Conservation (phyloP, 1,140 invertebrate species). For the Diabrotica undecimpunctata region DNA sequence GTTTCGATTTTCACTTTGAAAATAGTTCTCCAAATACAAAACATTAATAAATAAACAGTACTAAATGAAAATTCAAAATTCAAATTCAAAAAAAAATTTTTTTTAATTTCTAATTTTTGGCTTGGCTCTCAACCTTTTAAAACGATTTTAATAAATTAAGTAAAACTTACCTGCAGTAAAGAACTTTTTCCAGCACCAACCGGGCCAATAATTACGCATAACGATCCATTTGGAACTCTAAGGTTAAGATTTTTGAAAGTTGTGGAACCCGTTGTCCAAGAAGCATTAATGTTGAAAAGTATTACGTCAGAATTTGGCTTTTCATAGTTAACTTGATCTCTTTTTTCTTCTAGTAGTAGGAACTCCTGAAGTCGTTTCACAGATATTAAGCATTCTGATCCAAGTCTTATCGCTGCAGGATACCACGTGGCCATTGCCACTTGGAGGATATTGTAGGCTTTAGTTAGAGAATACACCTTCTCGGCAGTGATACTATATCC, state of each 20-base stretch:
- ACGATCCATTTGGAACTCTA: constrained; percentile 59
- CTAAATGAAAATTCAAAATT: too few relatives aligned
- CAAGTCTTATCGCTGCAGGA: constrained; percentile 65
- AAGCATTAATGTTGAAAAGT: constrained; percentile 53
- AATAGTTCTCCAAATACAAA: too few relatives aligned
- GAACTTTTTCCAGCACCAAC: constrained; percentile 81
- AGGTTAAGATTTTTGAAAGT: constrained; percentile 62
- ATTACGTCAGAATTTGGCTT: constrained; percentile 45
- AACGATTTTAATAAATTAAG: too few relatives aligned
- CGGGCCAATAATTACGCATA: constrained; percentile 72
- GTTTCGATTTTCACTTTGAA: too few relatives aligned
- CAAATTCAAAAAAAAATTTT: too few relatives aligned
- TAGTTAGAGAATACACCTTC: constrained; percentile 66
- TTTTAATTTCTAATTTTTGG: too few relatives aligned
- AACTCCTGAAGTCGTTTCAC: constrained; percentile 63
- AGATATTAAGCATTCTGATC: constrained; percentile 65
- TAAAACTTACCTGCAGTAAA: constrained; percentile 56
- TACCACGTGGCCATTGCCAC: constrained; percentile 65
- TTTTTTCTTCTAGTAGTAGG: constrained; percentile 59
- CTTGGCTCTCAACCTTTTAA: too few relatives aligned
- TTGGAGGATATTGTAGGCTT: constrained; percentile 65
- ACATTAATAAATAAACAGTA: too few relatives aligned
- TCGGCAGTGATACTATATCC: constrained; percentile 66
- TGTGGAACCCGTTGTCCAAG: constrained; percentile 57
- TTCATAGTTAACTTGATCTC: constrained; percentile 36